A percentile compares a stretch with the other conserved stretches of the same genome.
These are phyloP conservation scores for Drosophila ustulata DNA, from an alignment of 2,888 invertebrate species.

Conservation along the genomic window DNA sequence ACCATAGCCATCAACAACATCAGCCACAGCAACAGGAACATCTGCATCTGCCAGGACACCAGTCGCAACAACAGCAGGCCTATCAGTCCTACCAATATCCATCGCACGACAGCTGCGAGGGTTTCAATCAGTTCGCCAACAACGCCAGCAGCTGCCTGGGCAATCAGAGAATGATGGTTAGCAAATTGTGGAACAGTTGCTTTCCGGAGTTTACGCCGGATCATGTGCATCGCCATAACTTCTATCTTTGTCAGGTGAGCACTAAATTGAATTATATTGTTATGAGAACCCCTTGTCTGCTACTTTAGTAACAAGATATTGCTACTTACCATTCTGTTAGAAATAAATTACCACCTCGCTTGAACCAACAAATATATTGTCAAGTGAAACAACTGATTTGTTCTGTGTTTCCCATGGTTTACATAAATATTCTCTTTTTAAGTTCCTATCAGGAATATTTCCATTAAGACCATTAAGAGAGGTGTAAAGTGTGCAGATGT, in stretches of 20 bases:
- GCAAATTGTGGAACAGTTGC: constrained; percentile 85
- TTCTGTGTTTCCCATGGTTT: no score
- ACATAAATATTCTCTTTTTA: no score
- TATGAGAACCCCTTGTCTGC: not conserved
- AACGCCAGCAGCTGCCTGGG: constrained; percentile 80
- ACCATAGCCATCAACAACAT: constrained; percentile 52
- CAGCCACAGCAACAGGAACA: constrained; percentile 61
- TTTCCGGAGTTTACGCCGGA: constrained; percentile 84
- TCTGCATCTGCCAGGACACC: constrained; percentile 58
- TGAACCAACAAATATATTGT: no score
- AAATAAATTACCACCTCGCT: no score
- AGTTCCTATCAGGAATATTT: no score
- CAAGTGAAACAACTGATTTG: no score
- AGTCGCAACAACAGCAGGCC: constrained; percentile 63
- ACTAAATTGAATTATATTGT: not conserved
- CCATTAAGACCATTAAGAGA: no score
- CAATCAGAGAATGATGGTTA: constrained; percentile 85
- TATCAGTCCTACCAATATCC: constrained; percentile 68
- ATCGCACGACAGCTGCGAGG: constrained; percentile 82
- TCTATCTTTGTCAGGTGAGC: constrained; percentile 84
- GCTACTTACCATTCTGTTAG: not conserved
- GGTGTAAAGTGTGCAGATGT: no score
- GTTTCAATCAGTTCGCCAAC: constrained; percentile 81
- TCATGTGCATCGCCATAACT: constrained; percentile 85
- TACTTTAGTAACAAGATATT: not conserved